Conservation (phyloP, 2,888 invertebrate genomes). For the Strigamia crassipes region DNA sequence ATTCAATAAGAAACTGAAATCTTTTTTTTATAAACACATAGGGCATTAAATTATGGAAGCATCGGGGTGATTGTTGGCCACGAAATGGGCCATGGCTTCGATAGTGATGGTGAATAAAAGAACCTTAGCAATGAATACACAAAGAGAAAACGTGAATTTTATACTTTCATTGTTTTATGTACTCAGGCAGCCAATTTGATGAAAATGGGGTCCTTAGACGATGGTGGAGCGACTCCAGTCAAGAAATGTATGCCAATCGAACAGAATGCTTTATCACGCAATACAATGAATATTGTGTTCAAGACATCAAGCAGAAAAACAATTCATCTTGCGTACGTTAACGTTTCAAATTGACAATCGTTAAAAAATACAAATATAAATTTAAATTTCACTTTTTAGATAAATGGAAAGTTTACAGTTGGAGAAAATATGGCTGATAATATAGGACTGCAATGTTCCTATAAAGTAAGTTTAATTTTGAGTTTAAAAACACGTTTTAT, state of each 20-base stretch:
- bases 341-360: background rate
- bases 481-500: background rate
- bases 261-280: constrained; percentile 33
- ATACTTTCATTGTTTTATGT: background rate
- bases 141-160: background rate
- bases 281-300: constrained; percentile 35
- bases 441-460: constrained; percentile 44
- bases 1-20: no score
- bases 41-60: constrained; percentile 41
- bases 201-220: constrained; percentile 27
- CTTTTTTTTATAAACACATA: background rate
- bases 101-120: constrained; percentile 43
- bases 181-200: constrained; percentile 45
- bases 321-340: constrained; percentile 45
- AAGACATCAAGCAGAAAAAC: background rate
- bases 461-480: background rate
- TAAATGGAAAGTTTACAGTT: constrained; percentile 41
- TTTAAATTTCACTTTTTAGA: background rate
- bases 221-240: constrained; percentile 21
- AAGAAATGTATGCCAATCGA: constrained; percentile 21
- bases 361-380: background rate
- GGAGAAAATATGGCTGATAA: constrained; percentile 44
- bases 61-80: constrained; percentile 31
- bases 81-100: constrained; percentile 43
- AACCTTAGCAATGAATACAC: background rate